Evolutionary conservation across 2,113 vertebrate species (phyloP).

Genomic region (Corapipo altera): DNA sequence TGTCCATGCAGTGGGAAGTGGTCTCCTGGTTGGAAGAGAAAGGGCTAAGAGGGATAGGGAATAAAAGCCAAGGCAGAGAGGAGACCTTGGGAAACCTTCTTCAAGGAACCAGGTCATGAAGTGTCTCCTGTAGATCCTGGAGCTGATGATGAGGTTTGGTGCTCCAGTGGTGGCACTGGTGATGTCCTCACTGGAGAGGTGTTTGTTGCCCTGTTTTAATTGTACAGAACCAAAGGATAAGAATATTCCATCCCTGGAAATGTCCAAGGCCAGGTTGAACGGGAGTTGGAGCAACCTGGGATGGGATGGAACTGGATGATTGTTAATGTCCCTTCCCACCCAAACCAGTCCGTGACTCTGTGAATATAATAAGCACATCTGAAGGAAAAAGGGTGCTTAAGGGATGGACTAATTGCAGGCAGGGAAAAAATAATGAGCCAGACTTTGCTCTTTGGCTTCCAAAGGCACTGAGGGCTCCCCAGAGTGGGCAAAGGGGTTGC

Average conservation of each 20-base stretch:
- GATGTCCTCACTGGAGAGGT: neutral
- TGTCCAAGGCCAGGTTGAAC: neutral
- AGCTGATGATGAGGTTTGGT: neutral
- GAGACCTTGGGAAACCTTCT: neutral
- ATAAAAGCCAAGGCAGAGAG: neutral
- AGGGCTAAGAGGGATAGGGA: neutral
- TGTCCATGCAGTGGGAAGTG: accelerated
- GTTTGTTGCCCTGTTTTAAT: neutral
- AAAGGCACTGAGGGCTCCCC: neutral
- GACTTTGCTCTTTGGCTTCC: neutral
- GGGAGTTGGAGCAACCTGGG: neutral
- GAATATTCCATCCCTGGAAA: neutral
- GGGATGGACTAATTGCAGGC: neutral
- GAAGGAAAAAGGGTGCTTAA: neutral
- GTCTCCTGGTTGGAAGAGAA: neutral
- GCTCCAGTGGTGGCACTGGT: neutral
- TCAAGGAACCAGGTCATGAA: neutral
- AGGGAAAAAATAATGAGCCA: neutral
- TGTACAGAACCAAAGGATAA: neutral
- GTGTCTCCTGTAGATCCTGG: neutral
- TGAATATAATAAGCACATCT: neutral
- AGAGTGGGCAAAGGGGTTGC: neutral
- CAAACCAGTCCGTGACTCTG: neutral
- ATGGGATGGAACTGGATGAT: neutral
- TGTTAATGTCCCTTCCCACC: neutral